A percentile compares a stretch with the other conserved stretches of the same genome.
phyloP scores from a whole-genome alignment of 1,140 invertebrate species.

The Dreissena polymorpha region DNA sequence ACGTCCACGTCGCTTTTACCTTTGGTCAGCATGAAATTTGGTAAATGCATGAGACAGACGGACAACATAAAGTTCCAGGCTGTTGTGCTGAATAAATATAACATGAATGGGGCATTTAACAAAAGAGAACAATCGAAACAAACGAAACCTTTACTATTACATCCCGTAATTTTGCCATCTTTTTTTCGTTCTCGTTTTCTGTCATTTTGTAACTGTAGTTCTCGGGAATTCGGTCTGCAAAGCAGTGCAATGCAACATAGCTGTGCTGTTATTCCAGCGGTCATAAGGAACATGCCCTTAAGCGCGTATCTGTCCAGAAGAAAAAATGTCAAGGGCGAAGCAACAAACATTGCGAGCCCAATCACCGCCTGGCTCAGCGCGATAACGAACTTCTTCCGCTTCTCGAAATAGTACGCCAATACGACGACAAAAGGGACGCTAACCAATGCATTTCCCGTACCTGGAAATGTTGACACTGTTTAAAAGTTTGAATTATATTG shows the following conservation, averaged over 20 bases:
- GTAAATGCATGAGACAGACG: slow-evolving; percentile 45
- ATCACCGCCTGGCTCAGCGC: slow-evolving; percentile 28
- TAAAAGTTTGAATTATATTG: no score
- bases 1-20: slow-evolving; percentile 9
- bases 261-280: slow-evolving; percentile 25
- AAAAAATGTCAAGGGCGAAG: slow-evolving; percentile 37
- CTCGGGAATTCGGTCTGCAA: slow-evolving; percentile 19
- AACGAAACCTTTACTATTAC: no score
- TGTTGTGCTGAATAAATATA: slow-evolving; percentile 42
- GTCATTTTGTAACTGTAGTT: no score
- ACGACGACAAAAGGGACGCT: slow-evolving; percentile 14
- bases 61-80: slow-evolving; percentile 41
- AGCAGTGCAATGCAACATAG: slow-evolving; percentile 24
- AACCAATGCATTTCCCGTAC: slow-evolving; percentile 37
- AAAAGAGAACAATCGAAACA: no score
- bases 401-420: slow-evolving; percentile 48
- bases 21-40: slow-evolving; percentile 27
- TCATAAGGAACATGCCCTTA: slow-evolving; percentile 32
- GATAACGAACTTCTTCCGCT: slow-evolving; percentile 41
- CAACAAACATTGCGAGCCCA: slow-evolving; percentile 41
- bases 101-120: slow-evolving; percentile 22
- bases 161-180: no score
- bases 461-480: slow-evolving; percentile 4
- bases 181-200: no score
- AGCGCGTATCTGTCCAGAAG: slow-evolving; percentile 33